Evolutionary conservation across 2,797 vertebrate species (phyloP).

Genomic region (Acipenser oxyrinchus): DNA sequence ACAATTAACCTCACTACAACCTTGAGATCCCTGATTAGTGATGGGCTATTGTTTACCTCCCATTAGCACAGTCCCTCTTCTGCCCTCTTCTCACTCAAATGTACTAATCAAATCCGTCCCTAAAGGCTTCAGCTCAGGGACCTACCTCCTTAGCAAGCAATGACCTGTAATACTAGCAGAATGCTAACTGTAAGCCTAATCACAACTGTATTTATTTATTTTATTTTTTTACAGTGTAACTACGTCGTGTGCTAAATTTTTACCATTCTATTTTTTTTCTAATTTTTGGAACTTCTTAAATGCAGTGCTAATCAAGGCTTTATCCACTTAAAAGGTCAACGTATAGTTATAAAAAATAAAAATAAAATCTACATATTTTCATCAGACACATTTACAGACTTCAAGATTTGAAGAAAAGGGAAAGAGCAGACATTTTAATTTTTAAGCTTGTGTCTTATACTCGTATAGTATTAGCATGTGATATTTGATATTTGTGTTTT

Average conservation of each 20-base stretch:
- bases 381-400: too few species aligned
- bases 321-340: too few species aligned
- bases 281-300: too few species aligned
- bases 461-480: too few species aligned
- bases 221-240: slow-evolving; percentile 15
- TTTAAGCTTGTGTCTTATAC: too few species aligned
- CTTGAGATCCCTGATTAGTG: slow-evolving; percentile 90
- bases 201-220: neutral
- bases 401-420: too few species aligned
- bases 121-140: slow-evolving; percentile 57
- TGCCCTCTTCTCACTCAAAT: slow-evolving; percentile 70
- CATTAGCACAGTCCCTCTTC: slow-evolving; percentile 77
- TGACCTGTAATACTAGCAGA: slow-evolving; percentile 45
- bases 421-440: too few species aligned
- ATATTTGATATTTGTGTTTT: too few species aligned
- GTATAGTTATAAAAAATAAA: too few species aligned
- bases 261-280: slow-evolving; percentile 5
- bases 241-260: slow-evolving; percentile 13
- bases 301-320: too few species aligned
- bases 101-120: slow-evolving; percentile 80
- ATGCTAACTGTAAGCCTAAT: slow-evolving; percentile 40
- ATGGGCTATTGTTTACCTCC: slow-evolving; percentile 82
- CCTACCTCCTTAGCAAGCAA: slow-evolving; percentile 53
- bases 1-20: slow-evolving; percentile 92
- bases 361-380: too few species aligned